Percentiles rank a stretch among this genome's conserved stretches.
Evolutionary conservation across 2,797 vertebrate species (phyloP).

Genomic region (Neosilurus hyrtlii): DNA sequence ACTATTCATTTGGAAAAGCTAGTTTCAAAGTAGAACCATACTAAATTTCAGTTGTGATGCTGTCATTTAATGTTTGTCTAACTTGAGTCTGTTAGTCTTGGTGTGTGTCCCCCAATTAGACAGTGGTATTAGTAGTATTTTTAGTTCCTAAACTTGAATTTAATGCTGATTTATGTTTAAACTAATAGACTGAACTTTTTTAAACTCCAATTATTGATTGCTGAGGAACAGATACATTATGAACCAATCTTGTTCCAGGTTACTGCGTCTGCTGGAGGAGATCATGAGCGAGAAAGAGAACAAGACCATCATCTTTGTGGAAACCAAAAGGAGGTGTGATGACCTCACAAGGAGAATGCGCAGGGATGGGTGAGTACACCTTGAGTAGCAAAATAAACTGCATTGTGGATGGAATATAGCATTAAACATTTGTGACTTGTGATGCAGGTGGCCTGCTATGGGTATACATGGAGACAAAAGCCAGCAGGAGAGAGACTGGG

Average conservation of each 20-base stretch:
- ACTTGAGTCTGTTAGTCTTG: no score
- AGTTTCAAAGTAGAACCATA: no score
- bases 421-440: not conserved
- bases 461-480: constrained; percentile 98
- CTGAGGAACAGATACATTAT: not conserved
- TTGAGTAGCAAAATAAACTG: not conserved
- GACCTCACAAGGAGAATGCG: constrained; percentile 96
- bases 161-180: no score
- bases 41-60: no score
- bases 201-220: not conserved
- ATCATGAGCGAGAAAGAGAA: constrained; percentile 99
- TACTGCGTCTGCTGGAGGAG: constrained; percentile 93
- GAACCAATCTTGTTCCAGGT: constrained; percentile 64
- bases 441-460: constrained; percentile 91
- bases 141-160: no score
- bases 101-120: no score
- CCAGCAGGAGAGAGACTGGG: constrained; percentile 97
- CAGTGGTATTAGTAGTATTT: no score
- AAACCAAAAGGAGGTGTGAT: constrained; percentile 96
- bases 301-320: constrained; percentile 99
- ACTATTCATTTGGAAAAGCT: no score
- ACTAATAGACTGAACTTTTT: no score
- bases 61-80: no score
- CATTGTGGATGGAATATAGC: not conserved
- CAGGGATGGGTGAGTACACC: constrained; percentile 85